phyloP scores from a whole-genome alignment of 2,888 invertebrate genomes.

The Schrankia costaestrigalis region DNA sequence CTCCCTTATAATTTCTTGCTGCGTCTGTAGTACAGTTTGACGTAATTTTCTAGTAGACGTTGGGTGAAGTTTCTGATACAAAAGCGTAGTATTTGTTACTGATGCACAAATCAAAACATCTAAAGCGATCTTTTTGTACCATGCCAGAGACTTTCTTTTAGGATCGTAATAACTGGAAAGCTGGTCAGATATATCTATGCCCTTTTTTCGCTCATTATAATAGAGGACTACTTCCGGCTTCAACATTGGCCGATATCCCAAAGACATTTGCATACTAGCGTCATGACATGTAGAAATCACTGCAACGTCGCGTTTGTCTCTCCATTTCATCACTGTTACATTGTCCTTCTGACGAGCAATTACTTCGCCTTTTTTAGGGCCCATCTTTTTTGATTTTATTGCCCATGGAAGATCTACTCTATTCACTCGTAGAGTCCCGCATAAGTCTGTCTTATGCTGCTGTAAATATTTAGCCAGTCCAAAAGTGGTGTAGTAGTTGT shows the following conservation, averaged over 20 bases:
- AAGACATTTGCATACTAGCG: conserved; percentile 2
- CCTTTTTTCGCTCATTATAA: conserved; percentile 13
- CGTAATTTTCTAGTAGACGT: conserved; percentile 10
- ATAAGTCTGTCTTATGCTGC: conserved; percentile 8
- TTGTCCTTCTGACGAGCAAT: conserved; percentile 14
- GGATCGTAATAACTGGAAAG: conserved; percentile 14
- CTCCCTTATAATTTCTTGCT: conserved; percentile 14
- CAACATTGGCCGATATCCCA: conserved; percentile 4
- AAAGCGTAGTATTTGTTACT: conserved; percentile 18
- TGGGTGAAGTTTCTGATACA: conserved; percentile 21
- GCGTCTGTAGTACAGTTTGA: conserved; percentile 14
- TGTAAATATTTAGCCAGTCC: conserved; percentile 8
- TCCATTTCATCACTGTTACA: conserved; percentile 11
- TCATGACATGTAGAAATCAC: conserved; percentile 10
- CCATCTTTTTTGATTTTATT: not conserved
- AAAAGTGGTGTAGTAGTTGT: conserved; percentile 12
- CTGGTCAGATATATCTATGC: conserved; percentile 21
- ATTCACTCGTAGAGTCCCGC: conserved; percentile 10
- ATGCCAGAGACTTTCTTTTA: conserved; percentile 18
- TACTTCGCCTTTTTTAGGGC: conserved; percentile 7
- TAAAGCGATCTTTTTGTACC: conserved; percentile 25
- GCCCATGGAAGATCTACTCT: conserved; percentile 6
- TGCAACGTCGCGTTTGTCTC: conserved; percentile 13
- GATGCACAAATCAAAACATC: conserved; percentile 22
- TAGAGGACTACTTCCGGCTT: conserved; percentile 7